Evolutionary conservation across 1,140 invertebrate genomes (phyloP).

Genomic region (Papilio polyxenes): DNA sequence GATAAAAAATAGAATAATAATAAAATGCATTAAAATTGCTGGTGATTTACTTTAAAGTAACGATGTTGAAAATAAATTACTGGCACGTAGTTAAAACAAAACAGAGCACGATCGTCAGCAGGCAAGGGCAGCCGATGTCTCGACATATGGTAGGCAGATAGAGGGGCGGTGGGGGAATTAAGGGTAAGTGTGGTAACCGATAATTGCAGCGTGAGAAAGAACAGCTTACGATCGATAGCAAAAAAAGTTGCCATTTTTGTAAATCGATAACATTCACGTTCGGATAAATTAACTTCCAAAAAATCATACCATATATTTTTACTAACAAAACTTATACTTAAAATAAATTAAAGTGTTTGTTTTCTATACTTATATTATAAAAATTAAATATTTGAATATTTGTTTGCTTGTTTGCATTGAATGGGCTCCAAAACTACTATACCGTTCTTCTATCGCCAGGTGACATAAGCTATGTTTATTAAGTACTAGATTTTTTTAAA

Average conservation of each 20-base stretch:
- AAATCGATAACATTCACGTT: neutral
- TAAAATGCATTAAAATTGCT: neutral
- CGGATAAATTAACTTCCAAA: neutral
- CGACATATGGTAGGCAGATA: conserved; percentile 51
- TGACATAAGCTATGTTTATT: no score
- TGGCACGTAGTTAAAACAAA: conserved; percentile 7
- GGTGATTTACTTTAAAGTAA: neutral
- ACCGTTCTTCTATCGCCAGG: no score
- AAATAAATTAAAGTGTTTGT: no score
- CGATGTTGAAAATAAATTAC: neutral
- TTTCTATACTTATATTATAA: no score
- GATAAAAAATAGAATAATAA: no score
- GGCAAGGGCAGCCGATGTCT: conserved; percentile 40
- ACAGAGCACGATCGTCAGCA: conserved; percentile 18
- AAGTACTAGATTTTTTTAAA: no score
- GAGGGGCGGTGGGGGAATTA: conserved; percentile 57
- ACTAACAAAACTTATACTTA: no score
- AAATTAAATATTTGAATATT: no score
- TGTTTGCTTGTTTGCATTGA: no score
- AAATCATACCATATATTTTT: no score
- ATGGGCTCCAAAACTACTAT: no score
- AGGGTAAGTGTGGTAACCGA: conserved; percentile 69
- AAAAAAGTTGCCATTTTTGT: conserved; percentile 34
- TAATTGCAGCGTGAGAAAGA: conserved; percentile 75
- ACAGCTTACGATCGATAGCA: conserved; percentile 48